phyloP scores from a whole-genome alignment of 35 echinoderm and acorn worm species.

The Holothuria glaberrima region DNA sequence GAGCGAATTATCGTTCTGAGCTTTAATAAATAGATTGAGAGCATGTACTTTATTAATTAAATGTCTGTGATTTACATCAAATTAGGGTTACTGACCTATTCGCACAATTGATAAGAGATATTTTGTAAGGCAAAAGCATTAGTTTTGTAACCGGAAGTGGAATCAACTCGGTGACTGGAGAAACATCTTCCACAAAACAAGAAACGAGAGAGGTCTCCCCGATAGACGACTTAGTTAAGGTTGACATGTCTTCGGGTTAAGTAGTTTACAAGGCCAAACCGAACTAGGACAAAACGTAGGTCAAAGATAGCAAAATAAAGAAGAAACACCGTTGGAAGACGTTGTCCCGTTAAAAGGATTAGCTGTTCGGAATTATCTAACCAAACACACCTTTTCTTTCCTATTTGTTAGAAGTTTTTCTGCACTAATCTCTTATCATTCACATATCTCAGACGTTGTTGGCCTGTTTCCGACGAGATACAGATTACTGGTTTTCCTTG shows the following conservation, averaged over 20 bases:
- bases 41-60: no score
- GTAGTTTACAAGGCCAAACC: not conserved
- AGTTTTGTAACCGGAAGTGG: constrained; percentile 26
- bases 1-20: no score
- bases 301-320: not conserved
- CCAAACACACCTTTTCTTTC: no score
- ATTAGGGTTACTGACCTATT: no score
- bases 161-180: constrained; percentile 6
- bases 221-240: constrained; percentile 40
- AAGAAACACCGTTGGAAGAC: not conserved
- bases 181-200: constrained; percentile 23
- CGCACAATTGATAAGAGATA: not conserved
- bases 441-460: not conserved
- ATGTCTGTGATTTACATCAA: no score
- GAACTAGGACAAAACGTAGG: constrained; percentile 22
- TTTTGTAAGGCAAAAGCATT: constrained; percentile 36
- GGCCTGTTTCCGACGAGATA: constrained; percentile 28
- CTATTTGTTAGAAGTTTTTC: no score
- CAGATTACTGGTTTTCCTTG: constrained; percentile 26
- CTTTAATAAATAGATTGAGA: no score
- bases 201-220: not conserved
- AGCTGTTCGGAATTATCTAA: constrained; percentile 35
- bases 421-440: no score
- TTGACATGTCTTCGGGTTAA: constrained; percentile 37
- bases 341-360: constrained; percentile 31